Evolutionary conservation across 2,797 vertebrate genomes (phyloP).

Genomic region (Sebastolobus alascanus): DNA sequence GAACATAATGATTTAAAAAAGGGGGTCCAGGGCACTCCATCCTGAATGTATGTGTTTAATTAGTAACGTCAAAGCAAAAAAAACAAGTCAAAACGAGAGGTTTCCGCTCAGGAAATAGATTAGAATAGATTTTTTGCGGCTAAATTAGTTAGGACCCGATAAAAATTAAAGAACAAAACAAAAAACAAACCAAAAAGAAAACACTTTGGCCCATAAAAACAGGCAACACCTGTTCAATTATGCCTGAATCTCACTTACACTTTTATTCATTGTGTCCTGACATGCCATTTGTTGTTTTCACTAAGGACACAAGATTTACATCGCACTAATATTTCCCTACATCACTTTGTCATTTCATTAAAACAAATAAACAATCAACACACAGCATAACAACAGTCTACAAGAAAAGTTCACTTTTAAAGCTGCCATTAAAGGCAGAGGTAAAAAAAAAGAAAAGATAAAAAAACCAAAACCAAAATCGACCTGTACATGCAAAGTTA

Average conservation of each 20-base stretch:
- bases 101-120: neutral
- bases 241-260: neutral
- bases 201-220: neutral
- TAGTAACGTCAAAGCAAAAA: neutral
- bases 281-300: constrained; percentile 6
- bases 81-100: neutral
- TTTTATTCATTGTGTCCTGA: constrained; percentile 19
- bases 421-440: neutral
- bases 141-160: neutral
- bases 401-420: constrained; percentile 1
- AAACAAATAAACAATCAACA: constrained; percentile 16
- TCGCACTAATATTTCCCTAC: constrained; percentile 20
- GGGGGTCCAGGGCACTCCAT: neutral
- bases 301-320: neutral
- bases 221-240: neutral
- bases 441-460: neutral
- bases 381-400: constrained; percentile 22
- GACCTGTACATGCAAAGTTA: constrained; percentile 42
- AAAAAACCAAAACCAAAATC: neutral
- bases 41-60: neutral
- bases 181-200: too few relatives aligned
- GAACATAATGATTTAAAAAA: neutral
- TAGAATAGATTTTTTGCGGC: neutral
- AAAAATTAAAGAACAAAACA: neutral
- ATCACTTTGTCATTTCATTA: constrained; percentile 21